Evolutionary conservation across 2,113 vertebrate genomes (phyloP).

Genomic region (Romanogobio albipinnatus): DNA sequence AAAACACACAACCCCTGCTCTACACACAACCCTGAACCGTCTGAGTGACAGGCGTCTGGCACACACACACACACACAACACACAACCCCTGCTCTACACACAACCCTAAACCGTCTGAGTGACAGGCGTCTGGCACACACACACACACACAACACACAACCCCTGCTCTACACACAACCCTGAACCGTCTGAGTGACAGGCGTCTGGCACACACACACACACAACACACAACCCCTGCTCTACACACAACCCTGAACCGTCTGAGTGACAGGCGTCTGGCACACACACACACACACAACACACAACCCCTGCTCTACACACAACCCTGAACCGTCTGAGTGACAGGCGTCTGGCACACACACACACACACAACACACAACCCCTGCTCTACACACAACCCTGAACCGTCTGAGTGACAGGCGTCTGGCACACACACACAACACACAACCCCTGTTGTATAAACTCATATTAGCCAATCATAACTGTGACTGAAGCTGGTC

Average conservation of each 20-base stretch:
- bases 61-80: too few relatives aligned
- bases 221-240: not conserved
- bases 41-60: too few relatives aligned
- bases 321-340: too few relatives aligned
- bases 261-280: slow-evolving; percentile 27
- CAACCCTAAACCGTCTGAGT: too few relatives aligned
- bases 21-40: not conserved
- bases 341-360: too few relatives aligned
- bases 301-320: not conserved
- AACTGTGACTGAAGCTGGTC: not conserved
- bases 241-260: not conserved
- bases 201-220: not conserved
- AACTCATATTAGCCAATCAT: not conserved
- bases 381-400: too few relatives aligned
- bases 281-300: not conserved
- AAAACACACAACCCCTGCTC: not conserved
- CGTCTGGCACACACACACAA: not conserved
- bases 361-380: too few relatives aligned
- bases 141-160: not conserved
- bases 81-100: too few relatives aligned
- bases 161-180: too few relatives aligned
- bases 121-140: slow-evolving; percentile 4
- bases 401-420: not conserved
- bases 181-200: too few relatives aligned
- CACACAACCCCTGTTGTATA: not conserved